A percentile compares a stretch with the other conserved stretches of the same genome.
Conservation (phyloP, 1,140 invertebrate genomes). For the Colletes gigas region DNA sequence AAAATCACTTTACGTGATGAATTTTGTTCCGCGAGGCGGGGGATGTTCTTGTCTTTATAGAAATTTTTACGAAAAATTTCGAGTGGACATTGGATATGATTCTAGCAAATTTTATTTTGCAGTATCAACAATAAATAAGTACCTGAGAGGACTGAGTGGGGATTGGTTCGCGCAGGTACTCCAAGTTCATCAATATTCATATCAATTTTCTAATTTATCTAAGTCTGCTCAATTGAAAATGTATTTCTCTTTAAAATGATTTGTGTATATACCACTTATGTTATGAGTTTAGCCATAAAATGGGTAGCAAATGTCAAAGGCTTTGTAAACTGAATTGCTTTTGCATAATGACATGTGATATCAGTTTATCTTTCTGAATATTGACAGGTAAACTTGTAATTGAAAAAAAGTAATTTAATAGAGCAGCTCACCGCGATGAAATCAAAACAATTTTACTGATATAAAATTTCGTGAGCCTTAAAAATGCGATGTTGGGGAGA, state of each 20-base stretch:
- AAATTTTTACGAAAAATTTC: constrained; percentile 47
- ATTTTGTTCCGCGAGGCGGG: constrained; percentile 6
- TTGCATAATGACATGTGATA: constrained; percentile 37
- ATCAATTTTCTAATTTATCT: constrained; percentile 63
- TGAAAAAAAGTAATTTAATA: constrained; percentile 33
- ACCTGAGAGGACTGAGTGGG: constrained; percentile 51
- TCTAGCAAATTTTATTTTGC: constrained; percentile 58
- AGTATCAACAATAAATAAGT: constrained; percentile 56
- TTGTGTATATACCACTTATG: constrained; percentile 22
- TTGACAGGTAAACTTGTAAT: constrained; percentile 25
- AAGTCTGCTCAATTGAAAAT: constrained; percentile 43
- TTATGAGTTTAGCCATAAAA: constrained; percentile 17
- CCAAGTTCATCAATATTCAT: constrained; percentile 61
- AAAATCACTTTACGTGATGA: constrained; percentile 16
- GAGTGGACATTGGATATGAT: constrained; percentile 33
- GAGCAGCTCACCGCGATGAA: constrained; percentile 43
- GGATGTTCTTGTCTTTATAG: constrained; percentile 25
- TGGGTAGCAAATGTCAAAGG: constrained; percentile 33
- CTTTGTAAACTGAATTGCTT: constrained; percentile 27
- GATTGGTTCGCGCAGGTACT: constrained; percentile 56
- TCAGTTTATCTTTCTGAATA: constrained; percentile 13
- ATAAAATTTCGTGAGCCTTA: constrained; percentile 51
- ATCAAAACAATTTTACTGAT: constrained; percentile 55
- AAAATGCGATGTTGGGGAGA: constrained; percentile 36
- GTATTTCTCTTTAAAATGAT: constrained; percentile 31